These are phyloP conservation scores for Neelides folsomi DNA, from an alignment of 2,888 invertebrate species.

Conservation along the genomic window DNA sequence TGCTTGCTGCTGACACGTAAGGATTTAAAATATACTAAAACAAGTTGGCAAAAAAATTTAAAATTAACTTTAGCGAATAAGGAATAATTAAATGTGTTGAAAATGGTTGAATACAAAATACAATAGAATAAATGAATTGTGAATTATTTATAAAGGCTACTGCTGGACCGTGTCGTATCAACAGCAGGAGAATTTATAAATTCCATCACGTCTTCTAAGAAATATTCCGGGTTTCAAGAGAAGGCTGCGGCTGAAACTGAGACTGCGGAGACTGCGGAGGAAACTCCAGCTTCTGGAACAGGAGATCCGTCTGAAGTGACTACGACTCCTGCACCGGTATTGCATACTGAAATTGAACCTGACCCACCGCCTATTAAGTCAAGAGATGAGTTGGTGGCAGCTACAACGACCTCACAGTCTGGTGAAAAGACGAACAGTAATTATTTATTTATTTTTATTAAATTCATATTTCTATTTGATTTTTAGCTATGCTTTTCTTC, in stretches of 20 bases:
- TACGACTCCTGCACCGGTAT: constrained; percentile 6
- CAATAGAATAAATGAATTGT: too few relatives aligned
- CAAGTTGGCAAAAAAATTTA: neutral
- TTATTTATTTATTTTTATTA: too few relatives aligned
- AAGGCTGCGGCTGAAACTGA: neutral
- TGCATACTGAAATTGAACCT: constrained; percentile 9
- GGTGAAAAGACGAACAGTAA: neutral
- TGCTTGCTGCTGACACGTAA: constrained; percentile 30
- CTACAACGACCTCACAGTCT: constrained; percentile 1
- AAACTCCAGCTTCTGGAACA: neutral
- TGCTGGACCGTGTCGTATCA: constrained; percentile 26
- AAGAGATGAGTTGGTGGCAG: neutral
- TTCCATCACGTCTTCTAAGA: constrained; percentile 12
- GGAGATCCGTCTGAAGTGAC: neutral
- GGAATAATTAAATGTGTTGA: too few relatives aligned
- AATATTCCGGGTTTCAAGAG: neutral
- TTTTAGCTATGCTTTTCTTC: too few relatives aligned
- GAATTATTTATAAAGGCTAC: constrained; percentile 11
- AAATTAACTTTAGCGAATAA: too few relatives aligned
- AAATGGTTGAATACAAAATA: too few relatives aligned
- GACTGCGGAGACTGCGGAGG: neutral
- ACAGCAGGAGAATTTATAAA: constrained; percentile 26
- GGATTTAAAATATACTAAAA: constrained; percentile 7
- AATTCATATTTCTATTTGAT: too few relatives aligned
- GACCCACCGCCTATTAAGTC: constrained; percentile 4